Conservation (phyloP, 2,888 invertebrate genomes). For the Eupithecia pulchellata region DNA sequence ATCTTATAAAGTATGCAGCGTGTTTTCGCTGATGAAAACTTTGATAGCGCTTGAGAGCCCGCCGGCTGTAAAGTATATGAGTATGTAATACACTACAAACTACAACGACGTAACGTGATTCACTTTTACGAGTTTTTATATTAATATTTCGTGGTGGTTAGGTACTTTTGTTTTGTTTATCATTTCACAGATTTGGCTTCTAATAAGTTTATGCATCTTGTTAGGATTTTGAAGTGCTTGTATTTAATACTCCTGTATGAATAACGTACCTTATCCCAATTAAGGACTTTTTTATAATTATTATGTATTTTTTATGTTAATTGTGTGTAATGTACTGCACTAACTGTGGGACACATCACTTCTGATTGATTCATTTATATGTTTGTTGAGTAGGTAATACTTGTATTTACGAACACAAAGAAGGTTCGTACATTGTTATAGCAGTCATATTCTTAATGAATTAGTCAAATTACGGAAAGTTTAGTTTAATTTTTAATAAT, state of each 20-base stretch:
- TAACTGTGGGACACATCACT: background rate
- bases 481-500: too few relatives aligned
- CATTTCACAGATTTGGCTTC: background rate
- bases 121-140: constrained; percentile 1
- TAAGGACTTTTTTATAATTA: too few relatives aligned
- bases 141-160: background rate
- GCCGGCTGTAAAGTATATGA: background rate
- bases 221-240: too few relatives aligned
- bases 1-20: constrained; percentile 25
- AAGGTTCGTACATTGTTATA: too few relatives aligned
- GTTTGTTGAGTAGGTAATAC: background rate
- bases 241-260: background rate
- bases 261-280: background rate
- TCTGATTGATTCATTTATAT: background rate
- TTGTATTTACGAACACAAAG: too few relatives aligned
- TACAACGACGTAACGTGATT: constrained; percentile 10
- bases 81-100: constrained; percentile 10
- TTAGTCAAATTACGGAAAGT: background rate
- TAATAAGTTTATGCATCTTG: too few relatives aligned
- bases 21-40: constrained; percentile 28
- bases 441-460: background rate
- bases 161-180: background rate
- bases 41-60: constrained; percentile 24
- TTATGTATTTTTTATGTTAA: too few relatives aligned
- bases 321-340: background rate